A percentile compares a stretch with the other conserved stretches of the same genome.
Conservation (phyloP, 1,140 invertebrate genomes). For the Chymomyza costata region DNA sequence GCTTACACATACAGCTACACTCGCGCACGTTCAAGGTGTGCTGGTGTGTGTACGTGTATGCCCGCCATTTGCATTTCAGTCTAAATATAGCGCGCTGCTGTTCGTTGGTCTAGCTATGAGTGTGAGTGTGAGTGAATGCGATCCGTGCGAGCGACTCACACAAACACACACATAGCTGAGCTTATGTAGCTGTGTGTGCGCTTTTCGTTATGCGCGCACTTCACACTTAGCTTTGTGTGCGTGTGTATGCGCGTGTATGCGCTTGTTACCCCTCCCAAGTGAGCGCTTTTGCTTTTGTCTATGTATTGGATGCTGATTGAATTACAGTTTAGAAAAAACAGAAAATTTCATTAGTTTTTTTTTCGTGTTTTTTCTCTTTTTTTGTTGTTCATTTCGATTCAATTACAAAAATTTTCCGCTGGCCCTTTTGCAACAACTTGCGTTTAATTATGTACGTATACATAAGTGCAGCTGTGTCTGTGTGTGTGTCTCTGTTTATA, state of each 20-base stretch:
- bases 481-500: conserved; percentile 4
- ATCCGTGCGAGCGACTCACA: background rate
- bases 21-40: no score
- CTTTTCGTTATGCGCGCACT: background rate
- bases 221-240: background rate
- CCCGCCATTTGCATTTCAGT: conserved; percentile 5
- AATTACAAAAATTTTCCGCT: conserved; percentile 34
- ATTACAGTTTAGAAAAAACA: conserved; percentile 50
- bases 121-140: no score
- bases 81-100: conserved; percentile 1
- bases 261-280: background rate
- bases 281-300: background rate
- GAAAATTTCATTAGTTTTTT: conserved; percentile 1
- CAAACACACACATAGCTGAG: background rate
- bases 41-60: no score
- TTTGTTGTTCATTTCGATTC: conserved; percentile 23
- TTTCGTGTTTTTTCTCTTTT: conserved; percentile 16
- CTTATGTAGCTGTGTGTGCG: background rate
- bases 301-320: conserved; percentile 51
- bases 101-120: no score
- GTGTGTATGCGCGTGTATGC: background rate
- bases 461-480: no score
- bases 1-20: background rate
- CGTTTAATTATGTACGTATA: no score
- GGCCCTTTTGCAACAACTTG: background rate